phyloP scores from a whole-genome alignment of 1,140 invertebrate genomes.

The Diorhabda elongata region DNA sequence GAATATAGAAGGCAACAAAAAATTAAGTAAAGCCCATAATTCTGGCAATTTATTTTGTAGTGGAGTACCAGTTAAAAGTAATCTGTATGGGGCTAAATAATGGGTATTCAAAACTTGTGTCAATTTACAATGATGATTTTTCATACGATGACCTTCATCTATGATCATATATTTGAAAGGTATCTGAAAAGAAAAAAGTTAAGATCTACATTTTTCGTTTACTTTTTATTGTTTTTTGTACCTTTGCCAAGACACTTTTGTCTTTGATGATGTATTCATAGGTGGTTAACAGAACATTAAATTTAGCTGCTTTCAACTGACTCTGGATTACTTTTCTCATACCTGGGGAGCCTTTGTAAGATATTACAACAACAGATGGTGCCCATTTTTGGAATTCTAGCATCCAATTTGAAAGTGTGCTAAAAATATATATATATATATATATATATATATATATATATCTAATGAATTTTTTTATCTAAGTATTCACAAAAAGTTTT shows the following conservation, averaged over 20 bases:
- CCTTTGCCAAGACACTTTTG: slow-evolving; percentile 55
- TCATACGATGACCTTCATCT: slow-evolving; percentile 99
- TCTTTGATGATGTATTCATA: slow-evolving; percentile 97
- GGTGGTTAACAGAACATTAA: slow-evolving; percentile 96
- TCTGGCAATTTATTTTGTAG: slow-evolving; percentile 73
- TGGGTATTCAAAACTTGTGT: slow-evolving; percentile 76
- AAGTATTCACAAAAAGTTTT: too few relatives aligned
- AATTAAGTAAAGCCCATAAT: slow-evolving; percentile 71
- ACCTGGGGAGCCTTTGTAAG: slow-evolving; percentile 91
- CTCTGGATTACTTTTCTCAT: slow-evolving; percentile 78
- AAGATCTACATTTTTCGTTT: too few relatives aligned
- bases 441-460: too few relatives aligned
- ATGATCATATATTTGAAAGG: slow-evolving; percentile 96
- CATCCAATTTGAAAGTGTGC: slow-evolving; percentile 99
- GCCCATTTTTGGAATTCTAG: slow-evolving; percentile 99
- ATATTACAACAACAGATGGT: slow-evolving; percentile 98
- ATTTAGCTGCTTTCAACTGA: slow-evolving; percentile 88
- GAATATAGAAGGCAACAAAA: slow-evolving; percentile 69
- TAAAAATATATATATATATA: background rate
- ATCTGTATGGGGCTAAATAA: slow-evolving; percentile 48
- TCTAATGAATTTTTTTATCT: too few relatives aligned
- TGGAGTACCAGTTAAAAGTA: slow-evolving; percentile 74
- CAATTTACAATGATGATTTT: slow-evolving; percentile 99
- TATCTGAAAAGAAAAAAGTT: slow-evolving; percentile 1
- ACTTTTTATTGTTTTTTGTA: background rate